phyloP scores from a whole-genome alignment of 2,888 invertebrate species.

The Cheilosia grossa region DNA sequence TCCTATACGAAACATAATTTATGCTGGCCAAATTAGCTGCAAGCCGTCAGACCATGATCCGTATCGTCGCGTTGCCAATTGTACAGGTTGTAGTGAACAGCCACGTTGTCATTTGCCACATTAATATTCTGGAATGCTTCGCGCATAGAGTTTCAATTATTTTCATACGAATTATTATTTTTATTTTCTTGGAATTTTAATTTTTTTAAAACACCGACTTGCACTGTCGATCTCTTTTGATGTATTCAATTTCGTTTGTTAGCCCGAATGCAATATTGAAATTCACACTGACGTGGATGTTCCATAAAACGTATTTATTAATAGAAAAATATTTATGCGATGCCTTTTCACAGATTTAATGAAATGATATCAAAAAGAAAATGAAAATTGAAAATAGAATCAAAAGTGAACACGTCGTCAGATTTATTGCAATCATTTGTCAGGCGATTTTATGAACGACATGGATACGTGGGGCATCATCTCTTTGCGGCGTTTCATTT shows the following conservation, averaged over 20 bases:
- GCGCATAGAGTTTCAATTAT: too few relatives aligned
- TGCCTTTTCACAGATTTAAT: neutral
- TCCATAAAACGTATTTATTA: neutral
- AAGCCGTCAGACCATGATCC: too few relatives aligned
- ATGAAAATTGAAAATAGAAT: slow-evolving; percentile 40
- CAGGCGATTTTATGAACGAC: slow-evolving; percentile 35
- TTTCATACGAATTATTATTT: too few relatives aligned
- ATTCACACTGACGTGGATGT: neutral
- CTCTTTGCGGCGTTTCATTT: slow-evolving; percentile 1
- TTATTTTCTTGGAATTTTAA: too few relatives aligned
- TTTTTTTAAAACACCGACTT: neutral
- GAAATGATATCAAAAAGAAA: neutral
- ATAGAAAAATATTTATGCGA: slow-evolving; percentile 4
- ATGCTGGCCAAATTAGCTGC: too few relatives aligned
- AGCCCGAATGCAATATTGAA: neutral
- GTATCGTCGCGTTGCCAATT: too few relatives aligned
- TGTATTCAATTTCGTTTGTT: neutral
- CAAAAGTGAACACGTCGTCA: slow-evolving; percentile 27
- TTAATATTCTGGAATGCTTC: too few relatives aligned
- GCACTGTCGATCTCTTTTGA: too few relatives aligned
- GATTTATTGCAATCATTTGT: slow-evolving; percentile 63
- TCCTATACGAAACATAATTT: too few relatives aligned
- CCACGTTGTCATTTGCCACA: too few relatives aligned
- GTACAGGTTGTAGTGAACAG: too few relatives aligned
- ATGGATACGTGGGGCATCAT: slow-evolving; percentile 25